Evolutionary conservation across 1,140 invertebrate species (phyloP).

Genomic region (Watersipora subatra): DNA sequence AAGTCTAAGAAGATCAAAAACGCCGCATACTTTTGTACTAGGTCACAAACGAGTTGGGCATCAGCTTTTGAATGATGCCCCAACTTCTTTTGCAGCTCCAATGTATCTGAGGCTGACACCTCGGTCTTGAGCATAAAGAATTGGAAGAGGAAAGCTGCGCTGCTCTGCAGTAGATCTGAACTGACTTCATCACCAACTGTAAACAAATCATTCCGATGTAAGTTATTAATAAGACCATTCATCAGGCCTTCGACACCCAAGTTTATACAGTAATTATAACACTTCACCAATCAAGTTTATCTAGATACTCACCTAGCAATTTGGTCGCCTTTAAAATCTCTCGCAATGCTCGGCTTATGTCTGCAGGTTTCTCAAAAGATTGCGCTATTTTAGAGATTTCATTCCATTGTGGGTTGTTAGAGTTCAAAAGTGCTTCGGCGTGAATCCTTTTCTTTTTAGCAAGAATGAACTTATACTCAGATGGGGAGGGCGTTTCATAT

Average conservation of each 20-base stretch:
- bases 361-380: too few relatives aligned
- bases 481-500: conserved; percentile 1
- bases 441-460: background rate
- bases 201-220: conserved; percentile 13
- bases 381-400: background rate
- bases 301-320: too few relatives aligned
- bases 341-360: too few relatives aligned
- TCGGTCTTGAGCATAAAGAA: conserved; percentile 48
- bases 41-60: conserved; percentile 11
- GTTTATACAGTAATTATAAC: too few relatives aligned
- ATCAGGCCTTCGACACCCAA: too few relatives aligned
- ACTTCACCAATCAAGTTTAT: too few relatives aligned
- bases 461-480: background rate
- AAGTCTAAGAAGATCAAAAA: too few relatives aligned
- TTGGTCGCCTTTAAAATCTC: too few relatives aligned
- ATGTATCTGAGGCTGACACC: conserved; percentile 42
- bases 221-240: too few relatives aligned
- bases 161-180: conserved; percentile 49
- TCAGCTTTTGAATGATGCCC: conserved; percentile 31
- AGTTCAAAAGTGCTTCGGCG: background rate
- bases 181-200: conserved; percentile 41
- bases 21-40: background rate
- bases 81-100: conserved; percentile 24
- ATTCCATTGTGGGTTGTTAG: background rate
- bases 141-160: conserved; percentile 47